Conservation (phyloP, 2,888 invertebrate genomes). For the Scrobipalpa atriplicella region DNA sequence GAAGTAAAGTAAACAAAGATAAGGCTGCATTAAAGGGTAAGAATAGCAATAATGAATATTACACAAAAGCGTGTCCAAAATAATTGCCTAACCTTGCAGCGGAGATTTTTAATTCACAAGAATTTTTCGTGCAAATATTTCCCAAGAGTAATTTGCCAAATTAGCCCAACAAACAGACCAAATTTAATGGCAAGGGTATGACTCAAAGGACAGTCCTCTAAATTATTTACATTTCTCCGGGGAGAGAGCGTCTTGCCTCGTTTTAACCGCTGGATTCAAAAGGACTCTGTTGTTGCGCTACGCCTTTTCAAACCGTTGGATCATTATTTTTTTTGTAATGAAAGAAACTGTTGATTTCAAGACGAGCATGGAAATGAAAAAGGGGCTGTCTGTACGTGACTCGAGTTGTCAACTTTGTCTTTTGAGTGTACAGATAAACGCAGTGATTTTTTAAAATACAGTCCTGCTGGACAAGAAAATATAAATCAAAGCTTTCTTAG, state of each 20-base stretch:
- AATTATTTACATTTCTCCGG: constrained; percentile 70
- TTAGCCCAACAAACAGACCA: constrained; percentile 68
- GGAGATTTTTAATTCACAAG: constrained; percentile 52
- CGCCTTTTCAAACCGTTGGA: constrained; percentile 24
- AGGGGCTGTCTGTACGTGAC: constrained; percentile 40
- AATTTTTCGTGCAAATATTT: constrained; percentile 53
- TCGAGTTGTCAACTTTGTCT: constrained; percentile 41
- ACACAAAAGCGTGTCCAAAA: constrained; percentile 35
- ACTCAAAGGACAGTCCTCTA: constrained; percentile 59
- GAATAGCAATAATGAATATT: constrained; percentile 23
- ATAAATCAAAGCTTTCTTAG: not conserved
- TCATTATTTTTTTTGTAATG: constrained; percentile 29
- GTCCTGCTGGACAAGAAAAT: no score
- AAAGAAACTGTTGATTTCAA: constrained; percentile 40
- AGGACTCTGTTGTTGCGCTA: constrained; percentile 37
- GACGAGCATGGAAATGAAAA: constrained; percentile 32
- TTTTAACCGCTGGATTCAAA: constrained; percentile 49
- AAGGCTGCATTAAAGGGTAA: not conserved
- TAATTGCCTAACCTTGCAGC: constrained; percentile 41
- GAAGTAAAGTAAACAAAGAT: not conserved
- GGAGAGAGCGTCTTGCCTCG: constrained; percentile 53
- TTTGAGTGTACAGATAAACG: not conserved
- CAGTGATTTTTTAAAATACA: not conserved
- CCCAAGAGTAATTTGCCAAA: constrained; percentile 65
- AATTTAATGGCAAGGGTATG: constrained; percentile 64